Evolutionary conservation across 2,888 invertebrate species (phyloP).

Genomic region (Crocallis elinguaria): DNA sequence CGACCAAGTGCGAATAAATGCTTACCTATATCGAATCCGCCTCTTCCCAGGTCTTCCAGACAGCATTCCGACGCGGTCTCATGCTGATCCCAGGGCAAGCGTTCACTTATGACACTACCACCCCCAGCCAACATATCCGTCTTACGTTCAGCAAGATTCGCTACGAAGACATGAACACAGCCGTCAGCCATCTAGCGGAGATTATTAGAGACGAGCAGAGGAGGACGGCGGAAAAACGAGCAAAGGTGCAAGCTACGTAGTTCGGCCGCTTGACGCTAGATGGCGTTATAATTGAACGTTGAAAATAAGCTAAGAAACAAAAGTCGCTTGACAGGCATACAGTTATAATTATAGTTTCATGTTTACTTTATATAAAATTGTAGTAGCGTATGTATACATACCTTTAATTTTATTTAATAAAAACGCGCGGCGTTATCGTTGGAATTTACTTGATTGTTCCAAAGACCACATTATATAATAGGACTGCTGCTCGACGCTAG

Average conservation of each 20-base stretch:
- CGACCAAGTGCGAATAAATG: too few species aligned
- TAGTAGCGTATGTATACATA: too few species aligned
- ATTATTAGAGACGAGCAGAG: conserved; percentile 85
- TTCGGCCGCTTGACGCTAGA: not conserved
- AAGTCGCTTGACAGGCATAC: too few species aligned
- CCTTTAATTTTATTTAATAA: too few species aligned
- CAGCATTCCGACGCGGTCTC: conserved; percentile 88
- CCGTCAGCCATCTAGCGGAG: conserved; percentile 84
- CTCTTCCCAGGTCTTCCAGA: conserved; percentile 66
- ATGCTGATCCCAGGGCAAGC: conserved; percentile 90
- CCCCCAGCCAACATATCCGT: conserved; percentile 88
- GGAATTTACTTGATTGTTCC: too few species aligned
- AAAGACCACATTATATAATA: conserved; percentile 1
- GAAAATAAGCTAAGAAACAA: too few species aligned
- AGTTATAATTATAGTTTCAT: too few species aligned
- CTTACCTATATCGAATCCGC: not conserved
- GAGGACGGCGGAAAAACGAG: conserved; percentile 41
- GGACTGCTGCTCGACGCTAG: conserved; percentile 57
- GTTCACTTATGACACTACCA: conserved; percentile 86
- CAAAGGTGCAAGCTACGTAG: conserved; percentile 39
- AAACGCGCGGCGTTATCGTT: too few species aligned
- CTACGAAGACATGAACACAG: conserved; percentile 87
- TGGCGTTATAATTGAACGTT: too few species aligned
- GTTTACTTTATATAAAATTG: too few species aligned
- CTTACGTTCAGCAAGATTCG: conserved; percentile 89